phyloP scores from a whole-genome alignment of 2,113 vertebrate species.

The Marcusenius ussheri region DNA sequence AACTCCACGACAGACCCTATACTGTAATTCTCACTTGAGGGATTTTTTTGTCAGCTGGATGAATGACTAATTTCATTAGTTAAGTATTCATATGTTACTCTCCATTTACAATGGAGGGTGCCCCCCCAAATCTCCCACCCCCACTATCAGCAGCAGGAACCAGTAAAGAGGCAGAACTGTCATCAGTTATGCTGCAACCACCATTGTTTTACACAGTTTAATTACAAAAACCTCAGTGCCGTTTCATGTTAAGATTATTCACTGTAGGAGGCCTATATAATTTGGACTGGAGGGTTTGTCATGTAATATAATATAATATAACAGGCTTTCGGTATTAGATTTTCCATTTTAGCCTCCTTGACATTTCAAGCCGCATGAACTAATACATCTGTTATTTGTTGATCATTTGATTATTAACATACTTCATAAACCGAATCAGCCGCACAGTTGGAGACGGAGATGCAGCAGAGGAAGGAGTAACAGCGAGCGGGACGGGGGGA shows the following conservation, averaged over 20 bases:
- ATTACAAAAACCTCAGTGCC: conserved; percentile 65
- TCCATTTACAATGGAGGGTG: conserved; percentile 60
- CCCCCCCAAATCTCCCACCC: conserved; percentile 31
- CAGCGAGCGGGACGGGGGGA: conserved; percentile 3
- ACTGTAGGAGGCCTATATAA: conserved; percentile 67
- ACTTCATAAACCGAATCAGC: conserved; percentile 74
- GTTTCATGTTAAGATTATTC: conserved; percentile 72
- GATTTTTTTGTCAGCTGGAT: conserved; percentile 49
- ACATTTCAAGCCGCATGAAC: conserved; percentile 76
- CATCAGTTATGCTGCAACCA: conserved; percentile 39
- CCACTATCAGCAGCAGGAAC: conserved; percentile 39
- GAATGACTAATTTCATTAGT: conserved; percentile 70
- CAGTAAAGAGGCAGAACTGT: conserved; percentile 32
- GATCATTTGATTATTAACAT: conserved; percentile 79
- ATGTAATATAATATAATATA: conserved; percentile 69
- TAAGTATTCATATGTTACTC: conserved; percentile 67
- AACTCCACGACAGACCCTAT: conserved; percentile 44
- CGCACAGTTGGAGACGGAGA: conserved; percentile 58
- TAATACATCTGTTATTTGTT: conserved; percentile 78
- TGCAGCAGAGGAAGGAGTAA: conserved; percentile 47
- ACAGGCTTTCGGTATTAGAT: conserved; percentile 72
- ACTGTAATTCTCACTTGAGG: conserved; percentile 55
- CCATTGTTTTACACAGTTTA: conserved; percentile 56
- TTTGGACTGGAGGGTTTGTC: conserved; percentile 71
- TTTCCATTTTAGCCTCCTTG: conserved; percentile 71